Percentiles rank a stretch among this genome's conserved stretches.
These are phyloP conservation scores for Sylvilagus bachmani DNA, from an alignment of 2,113 vertebrate genomes.

Conservation along the genomic window DNA sequence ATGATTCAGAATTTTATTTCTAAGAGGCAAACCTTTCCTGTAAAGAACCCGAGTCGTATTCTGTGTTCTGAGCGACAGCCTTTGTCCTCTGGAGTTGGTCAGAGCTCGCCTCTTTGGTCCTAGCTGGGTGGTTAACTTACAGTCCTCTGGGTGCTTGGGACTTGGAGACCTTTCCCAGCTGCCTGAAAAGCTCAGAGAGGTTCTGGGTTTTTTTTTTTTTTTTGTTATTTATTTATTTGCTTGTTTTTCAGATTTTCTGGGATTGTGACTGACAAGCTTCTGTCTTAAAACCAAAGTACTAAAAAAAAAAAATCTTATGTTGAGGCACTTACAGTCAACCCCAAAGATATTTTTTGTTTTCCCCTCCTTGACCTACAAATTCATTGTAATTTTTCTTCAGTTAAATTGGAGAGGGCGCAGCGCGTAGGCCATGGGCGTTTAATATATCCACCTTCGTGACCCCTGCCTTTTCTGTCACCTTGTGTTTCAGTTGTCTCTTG, in stretches of 20 bases:
- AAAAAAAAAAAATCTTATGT: not conserved
- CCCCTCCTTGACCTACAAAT: not conserved
- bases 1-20: not conserved
- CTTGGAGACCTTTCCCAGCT: not conserved
- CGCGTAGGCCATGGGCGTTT: not conserved
- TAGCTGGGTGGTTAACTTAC: not conserved
- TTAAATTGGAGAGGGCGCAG: not conserved
- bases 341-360: not conserved
- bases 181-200: not conserved
- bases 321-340: not conserved
- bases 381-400: constrained; percentile 44
- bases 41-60: constrained; percentile 57
- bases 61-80: not conserved
- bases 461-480: not conserved
- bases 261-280: not conserved
- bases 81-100: not conserved
- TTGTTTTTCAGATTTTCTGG: constrained; percentile 43
- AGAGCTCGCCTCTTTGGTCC: not conserved
- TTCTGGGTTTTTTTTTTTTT: constrained; percentile 44
- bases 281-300: not conserved
- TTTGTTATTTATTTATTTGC: constrained; percentile 17
- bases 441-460: not conserved
- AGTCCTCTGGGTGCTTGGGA: constrained; percentile 30
- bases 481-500: not conserved
- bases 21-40: constrained; percentile 36